These are phyloP conservation scores for Chelmon rostratus DNA, from an alignment of 2,797 vertebrate species.

Conservation along the genomic window DNA sequence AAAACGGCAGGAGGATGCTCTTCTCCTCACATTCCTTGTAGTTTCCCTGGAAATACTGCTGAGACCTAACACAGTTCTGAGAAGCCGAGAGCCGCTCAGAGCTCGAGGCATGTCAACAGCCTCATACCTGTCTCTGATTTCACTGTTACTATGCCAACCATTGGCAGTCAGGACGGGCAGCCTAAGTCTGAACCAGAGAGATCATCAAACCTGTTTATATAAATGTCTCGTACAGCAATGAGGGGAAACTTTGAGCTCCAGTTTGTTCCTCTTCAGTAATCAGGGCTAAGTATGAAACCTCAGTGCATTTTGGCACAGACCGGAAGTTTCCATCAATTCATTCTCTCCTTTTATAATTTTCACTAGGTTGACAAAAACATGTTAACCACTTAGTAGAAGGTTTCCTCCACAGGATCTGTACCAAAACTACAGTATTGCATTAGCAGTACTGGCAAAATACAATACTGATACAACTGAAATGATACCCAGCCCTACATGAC, in stretches of 20 bases:
- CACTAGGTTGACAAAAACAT: neutral
- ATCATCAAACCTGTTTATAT: neutral
- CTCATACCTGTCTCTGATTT: constrained; percentile 15
- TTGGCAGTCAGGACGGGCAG: neutral
- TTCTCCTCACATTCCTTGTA: constrained; percentile 37
- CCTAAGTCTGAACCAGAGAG: neutral
- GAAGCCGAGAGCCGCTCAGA: constrained; percentile 5
- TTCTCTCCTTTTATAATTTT: neutral
- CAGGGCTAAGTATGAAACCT: neutral
- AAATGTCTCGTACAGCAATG: neutral
- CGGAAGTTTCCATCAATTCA: neutral
- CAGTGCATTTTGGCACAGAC: neutral
- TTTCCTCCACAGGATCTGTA: neutral
- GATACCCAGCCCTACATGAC: neutral
- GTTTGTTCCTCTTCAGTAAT: neutral
- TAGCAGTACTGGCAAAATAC: neutral
- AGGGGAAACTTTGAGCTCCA: neutral
- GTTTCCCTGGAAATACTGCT: constrained; percentile 34
- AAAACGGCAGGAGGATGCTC: neutral
- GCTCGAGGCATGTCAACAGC: neutral
- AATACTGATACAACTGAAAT: neutral
- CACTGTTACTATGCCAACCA: constrained; percentile 3
- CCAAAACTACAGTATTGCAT: too few species aligned
- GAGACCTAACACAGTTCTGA: constrained; percentile 31
- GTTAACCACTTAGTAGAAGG: neutral